These are phyloP conservation scores for Thamnophis elegans DNA, from an alignment of 2,797 vertebrate species.

Conservation along the genomic window DNA sequence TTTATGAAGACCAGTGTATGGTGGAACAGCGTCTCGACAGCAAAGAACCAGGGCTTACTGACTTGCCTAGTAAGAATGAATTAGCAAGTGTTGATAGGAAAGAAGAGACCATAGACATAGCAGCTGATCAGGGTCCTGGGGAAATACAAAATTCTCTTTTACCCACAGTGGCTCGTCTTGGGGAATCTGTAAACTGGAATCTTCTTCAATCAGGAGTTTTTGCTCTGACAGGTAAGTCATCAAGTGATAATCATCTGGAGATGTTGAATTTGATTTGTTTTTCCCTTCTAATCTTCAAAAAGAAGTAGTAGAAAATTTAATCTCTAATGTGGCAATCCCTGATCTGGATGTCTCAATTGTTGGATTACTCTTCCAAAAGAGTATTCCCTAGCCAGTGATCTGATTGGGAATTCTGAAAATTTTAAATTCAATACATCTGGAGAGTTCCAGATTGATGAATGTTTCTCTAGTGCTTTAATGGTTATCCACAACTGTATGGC, in stretches of 20 bases:
- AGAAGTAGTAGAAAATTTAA: background rate
- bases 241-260: background rate
- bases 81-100: background rate
- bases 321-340: background rate
- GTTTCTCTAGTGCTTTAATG: background rate
- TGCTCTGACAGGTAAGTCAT: constrained; percentile 65
- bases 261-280: background rate
- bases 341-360: background rate
- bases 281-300: background rate
- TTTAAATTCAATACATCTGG: background rate
- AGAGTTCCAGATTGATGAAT: background rate
- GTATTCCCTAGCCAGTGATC: background rate
- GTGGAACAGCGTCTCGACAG: background rate
- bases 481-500: background rate
- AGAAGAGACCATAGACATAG: background rate
- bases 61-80: background rate
- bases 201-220: constrained; percentile 66
- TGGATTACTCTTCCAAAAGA: background rate
- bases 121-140: constrained; percentile 7
- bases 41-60: background rate
- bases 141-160: constrained; percentile 15
- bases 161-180: background rate
- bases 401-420: background rate
- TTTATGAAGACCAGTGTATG: background rate
- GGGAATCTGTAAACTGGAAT: constrained; percentile 60